These are phyloP conservation scores for Phalanger gymnotis DNA, from an alignment of 2,797 vertebrate genomes.

Conservation along the genomic window DNA sequence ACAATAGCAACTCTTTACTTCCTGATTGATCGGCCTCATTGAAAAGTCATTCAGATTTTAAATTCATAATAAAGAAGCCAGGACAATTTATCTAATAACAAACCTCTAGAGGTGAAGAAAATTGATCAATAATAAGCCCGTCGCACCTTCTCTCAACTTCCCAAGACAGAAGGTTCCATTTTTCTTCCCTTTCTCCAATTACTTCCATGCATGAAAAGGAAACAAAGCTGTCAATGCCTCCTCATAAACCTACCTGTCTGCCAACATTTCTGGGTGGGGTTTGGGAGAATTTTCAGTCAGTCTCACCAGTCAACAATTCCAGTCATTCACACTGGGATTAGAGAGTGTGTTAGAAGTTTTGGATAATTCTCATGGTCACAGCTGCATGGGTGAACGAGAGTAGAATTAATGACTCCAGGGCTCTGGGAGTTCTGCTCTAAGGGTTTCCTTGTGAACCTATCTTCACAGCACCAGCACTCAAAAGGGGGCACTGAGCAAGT, in stretches of 20 bases:
- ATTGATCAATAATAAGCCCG: neutral
- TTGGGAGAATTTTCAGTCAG: neutral
- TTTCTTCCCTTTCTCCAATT: neutral
- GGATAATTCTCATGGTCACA: neutral
- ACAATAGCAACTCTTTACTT: neutral
- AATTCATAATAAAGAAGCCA: neutral
- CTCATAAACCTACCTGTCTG: neutral
- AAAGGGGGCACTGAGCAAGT: neutral
- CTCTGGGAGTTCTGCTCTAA: neutral
- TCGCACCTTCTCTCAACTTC: neutral
- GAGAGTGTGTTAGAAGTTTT: neutral
- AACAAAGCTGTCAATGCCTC: neutral
- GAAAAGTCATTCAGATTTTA: neutral
- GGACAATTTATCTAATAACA: neutral
- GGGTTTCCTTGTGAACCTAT: neutral
- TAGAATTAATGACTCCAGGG: neutral
- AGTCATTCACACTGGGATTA: neutral
- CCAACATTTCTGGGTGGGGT: neutral
- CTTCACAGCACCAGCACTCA: neutral
- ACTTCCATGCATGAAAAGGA: neutral
- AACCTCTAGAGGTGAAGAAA: neutral
- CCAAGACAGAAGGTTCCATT: neutral
- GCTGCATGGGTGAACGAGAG: neutral
- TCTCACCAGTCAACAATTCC: neutral
- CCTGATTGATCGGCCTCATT: neutral